Evolutionary conservation across 2,113 vertebrate genomes (phyloP), one percentile per base, ranked within the genome.

Genomic region (Willisornis vidua): DNA sequence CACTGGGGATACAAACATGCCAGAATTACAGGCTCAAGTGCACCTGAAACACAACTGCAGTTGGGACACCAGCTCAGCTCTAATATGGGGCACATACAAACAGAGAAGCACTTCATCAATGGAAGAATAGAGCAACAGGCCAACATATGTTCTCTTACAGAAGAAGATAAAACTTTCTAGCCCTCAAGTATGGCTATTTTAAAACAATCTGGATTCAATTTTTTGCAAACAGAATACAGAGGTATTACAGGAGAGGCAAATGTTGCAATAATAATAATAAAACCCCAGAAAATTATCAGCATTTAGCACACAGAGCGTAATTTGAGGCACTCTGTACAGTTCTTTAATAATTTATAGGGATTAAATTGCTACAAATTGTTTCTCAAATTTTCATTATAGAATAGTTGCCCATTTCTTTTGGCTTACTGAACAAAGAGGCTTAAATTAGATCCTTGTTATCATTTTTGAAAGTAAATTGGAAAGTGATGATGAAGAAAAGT

Each of bases 381-480:
- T 77, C 37, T 67, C 22, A 15, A 52, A 52, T 89, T 96, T 92
- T 87, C 39, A 35, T 20, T 75, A 61, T 78, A 35, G 33, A 94
- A 43, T 4, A n/a, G 57, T 41, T 79, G 41, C 15, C 46, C 28
- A 12, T 79, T 91, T 92, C 15, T 85, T 91, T 57, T 75, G 37
- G 18, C 31, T 94, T 90, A 68, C 43, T 85, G 65, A 85, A 72
- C 46, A 96, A 91, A 95, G 74, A 85, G n/a, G 90, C 80, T 97
- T 96, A 82, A 93, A 92, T 90, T 91, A 82, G 52, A 94, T 49
- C 63, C 62, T 82, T 86, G 31, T 48, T 94, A 96, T 75, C 26
- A 80, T 68, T 81, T 63, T 89, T 54, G 68, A 72, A 95, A 78
- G 68, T 49, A 89, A 94, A 86, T 78, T 90, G 73, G 19, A 93